Evolutionary conservation across 2,888 invertebrate genomes (phyloP), one percentile per base, ranked within the genome.

Genomic region (Phania funesta): DNA sequence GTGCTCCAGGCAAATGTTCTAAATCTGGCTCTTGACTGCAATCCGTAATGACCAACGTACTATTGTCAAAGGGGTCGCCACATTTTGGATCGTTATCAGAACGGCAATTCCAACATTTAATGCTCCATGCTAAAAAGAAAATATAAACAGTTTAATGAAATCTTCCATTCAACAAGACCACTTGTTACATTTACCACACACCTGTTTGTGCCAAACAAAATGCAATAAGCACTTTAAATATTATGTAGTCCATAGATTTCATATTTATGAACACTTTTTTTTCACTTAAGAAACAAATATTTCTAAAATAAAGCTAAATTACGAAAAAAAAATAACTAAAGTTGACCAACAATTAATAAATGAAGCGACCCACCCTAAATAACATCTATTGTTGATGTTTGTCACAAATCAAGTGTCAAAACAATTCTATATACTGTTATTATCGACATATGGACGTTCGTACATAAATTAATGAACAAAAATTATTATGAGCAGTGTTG

Each of bases 71-170:
- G 0, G 97, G 97, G 92, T 98, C 97, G 0, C 95, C 94, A 88
- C 98, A 98, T 92, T 97, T 96, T 0, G 97, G 96, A 91, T 98
- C 97, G 73, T 94, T 94, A 87, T 95, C 96, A 0, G 97, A 97
- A 84, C 97, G 94, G 87, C 98, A 98, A 67, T 95, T 95, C 97
- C 97, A 98, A 88, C 98, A 98, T 92, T 97, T 97, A 58, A 96
- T 95, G 75, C 93, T 92, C 29, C 74, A 54, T 0, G 29, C 82
- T 82, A 24, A 35, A 64, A 22, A 52, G 29, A 48, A n/a, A 20
- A 56, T 11, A 56, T 50, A 73, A 74, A 54, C 73, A 64, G 29
- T 41, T 41, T 32, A 29, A 9, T 35, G 32, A 1, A 20, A 32
- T 32, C 20, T 22, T 2, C 3, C 3, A 5, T 13, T 24, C 24